Evolutionary conservation across 2,113 vertebrate species (phyloP), one percentile per base, ranked within the genome.

Genomic region (Myocastor coypus): DNA sequence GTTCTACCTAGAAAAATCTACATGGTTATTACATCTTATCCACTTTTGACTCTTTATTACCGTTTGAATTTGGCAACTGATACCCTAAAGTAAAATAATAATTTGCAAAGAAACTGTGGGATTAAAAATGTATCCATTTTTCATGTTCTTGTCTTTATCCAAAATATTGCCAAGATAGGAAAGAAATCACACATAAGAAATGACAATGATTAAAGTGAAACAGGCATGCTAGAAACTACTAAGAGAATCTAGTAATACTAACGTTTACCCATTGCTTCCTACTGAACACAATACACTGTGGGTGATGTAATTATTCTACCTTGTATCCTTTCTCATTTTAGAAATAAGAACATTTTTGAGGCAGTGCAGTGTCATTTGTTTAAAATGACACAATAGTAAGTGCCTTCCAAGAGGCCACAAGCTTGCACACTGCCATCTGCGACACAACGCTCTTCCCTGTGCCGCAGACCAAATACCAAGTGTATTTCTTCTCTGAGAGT

Each of bases 81-180:
- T 61, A 37, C 42, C 22, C 78, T 90, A 91, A 91, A 63, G 17
- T 64, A 83, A 73, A 13, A 42, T 69, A 63, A 83, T 91, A 20
- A 85, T 88, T 94, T 92, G 80, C 32, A 82, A 80, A 91, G 32
- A 95, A 91, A 92, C 7, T 88, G 16, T 37, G 16, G 14, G 0
- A 32, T 94, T 55, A 55, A 92, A 71, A 30, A 94, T 86, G 16
- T 4, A 87, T 61, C 24, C 78, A 55, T 59, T 50, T 37, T 93
- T 87, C 64, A 73, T 81, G 30, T 24, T 71, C 46, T 86, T 64
- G 0, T 34, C 32, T 87, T 94, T 88, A 4, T 91, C 46, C 46
- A 84, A 89, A 93, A 77, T 78, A 71, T 68, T 66, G 59, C 34
- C 7, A 87, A 71, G 2, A 16, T 64, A 5, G 68, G 55, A 55